Evolutionary conservation across 2,888 invertebrate genomes (phyloP), one percentile per base, ranked within the genome.

Genomic region (Agonopterix alstromeriana): DNA sequence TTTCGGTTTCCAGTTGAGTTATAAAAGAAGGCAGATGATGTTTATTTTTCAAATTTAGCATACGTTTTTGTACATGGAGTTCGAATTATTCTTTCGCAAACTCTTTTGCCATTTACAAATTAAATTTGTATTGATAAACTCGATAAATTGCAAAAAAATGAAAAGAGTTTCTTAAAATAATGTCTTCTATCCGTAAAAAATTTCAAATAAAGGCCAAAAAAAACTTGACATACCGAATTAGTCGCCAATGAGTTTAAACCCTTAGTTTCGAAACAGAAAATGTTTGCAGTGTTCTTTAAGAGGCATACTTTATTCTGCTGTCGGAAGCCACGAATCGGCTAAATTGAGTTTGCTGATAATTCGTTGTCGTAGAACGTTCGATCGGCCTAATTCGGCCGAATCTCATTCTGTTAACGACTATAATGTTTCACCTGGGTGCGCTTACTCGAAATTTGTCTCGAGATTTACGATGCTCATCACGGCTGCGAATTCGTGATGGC

Each of bases 401-500:
- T 73, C 71, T 72, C 71, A 70, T 76, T 79, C 73, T 62, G 51
- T 64, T 78, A 78, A 80, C 77, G 74, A 72, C 57, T 55, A 73
- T 73, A 75, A 77, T 79, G 79, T 72, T 73, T 78, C 76, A 80
- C 78, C 78, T 79, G 73, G 68, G 65, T 68, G 73, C 70, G 65
- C 65, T 66, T 63, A 58, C 65, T 60, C 57, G 62, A 63, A 72
- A 71, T 73, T 72, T 70, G 67, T 71, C 69, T 61, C 56, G 53
- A 57, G 63, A 62, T 57, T 57, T 63, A 59, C 57, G 58, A 58
- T 52, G 54, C 56, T 56, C 55, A 61, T 54, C 44, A 46, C 10
- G 43, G n/a, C 14, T 43, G 9, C 38, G 38, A n/a, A n/a, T 9
- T 38, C n/a, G 27, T 27, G 27, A 27, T 27, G 27, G 5, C 27